Base-by-base conservation (phyloP, 64 coral and sea anemone species). In the Trachythela sp. region DNA sequence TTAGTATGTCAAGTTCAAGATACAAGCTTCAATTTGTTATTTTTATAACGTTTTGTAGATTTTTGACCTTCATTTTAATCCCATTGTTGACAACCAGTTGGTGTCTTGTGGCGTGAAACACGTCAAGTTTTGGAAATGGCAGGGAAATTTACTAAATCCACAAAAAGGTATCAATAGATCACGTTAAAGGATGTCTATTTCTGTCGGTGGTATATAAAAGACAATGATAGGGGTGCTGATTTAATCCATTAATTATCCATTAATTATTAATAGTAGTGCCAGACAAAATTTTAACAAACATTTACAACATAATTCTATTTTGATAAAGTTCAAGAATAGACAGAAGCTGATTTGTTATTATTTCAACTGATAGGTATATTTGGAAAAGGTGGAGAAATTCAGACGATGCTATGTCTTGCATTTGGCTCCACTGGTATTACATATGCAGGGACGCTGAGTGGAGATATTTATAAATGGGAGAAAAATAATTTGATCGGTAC, bases 81-180 rank as follows among this genome's bases (percentile, higher is more conserved):
- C 93, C n/a, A 91, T 91, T 70, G 90, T 92, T 90, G 93, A 93
- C 24, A 94, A 92, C 42, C 36, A 75, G 6, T 48, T 98, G 14
- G 95, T 98, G 9, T 92, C 93, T 26, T 98, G 95, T 94, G 95
- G 95, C 58, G 95, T 98, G 17, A 98, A 98, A 27, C 95, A 98
- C 17, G 93, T 98, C 86, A 98, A 94, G 75, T 98, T 98, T 89
- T 98, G 95, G 95, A 94, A 75, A 43, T 86, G 92, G 35, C 77
- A 89, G 83, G 95, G 95, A 51, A 98, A 98, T 93, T 88, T 93
- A 13, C 89, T 98, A 9, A 92, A 91, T 40, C 95, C 95, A 42
- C 94, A 89, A 34, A 98, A 98, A 94, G 95, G 95, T 98, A 11
- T 27, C 14, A n/a, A 59, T 10, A 14, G 24, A 17, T 52, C 13